Evolutionary conservation across 2,888 invertebrate species (phyloP).

Genomic region (Cremastinae sp.): DNA sequence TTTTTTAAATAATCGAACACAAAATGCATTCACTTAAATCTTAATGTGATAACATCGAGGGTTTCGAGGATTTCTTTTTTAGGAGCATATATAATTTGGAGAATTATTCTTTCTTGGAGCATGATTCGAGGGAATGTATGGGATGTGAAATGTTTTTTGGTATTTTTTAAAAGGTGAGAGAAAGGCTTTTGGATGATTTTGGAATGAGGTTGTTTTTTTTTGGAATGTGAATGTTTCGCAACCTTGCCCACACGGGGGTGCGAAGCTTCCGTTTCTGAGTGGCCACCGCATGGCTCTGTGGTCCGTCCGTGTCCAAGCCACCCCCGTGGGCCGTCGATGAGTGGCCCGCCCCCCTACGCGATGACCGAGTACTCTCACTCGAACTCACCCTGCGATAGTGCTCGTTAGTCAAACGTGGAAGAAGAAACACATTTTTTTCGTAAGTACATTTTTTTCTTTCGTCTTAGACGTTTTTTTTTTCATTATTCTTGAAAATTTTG

Average conservation of each 20-base stretch:
- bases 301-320: slow-evolving; percentile 81
- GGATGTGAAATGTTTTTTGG: slow-evolving; percentile 7
- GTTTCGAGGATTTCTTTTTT: slow-evolving; percentile 34
- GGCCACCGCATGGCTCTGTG: slow-evolving; percentile 80
- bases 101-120: neutral
- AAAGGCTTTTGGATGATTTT: slow-evolving; percentile 25
- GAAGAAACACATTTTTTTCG: slow-evolving; percentile 57
- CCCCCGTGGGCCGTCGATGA: slow-evolving; percentile 80
- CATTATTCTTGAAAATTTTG: slow-evolving; percentile 23
- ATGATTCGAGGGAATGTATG: slow-evolving; percentile 9
- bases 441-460: slow-evolving; percentile 38
- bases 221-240: slow-evolving; percentile 86
- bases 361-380: slow-evolving; percentile 80
- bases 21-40: slow-evolving; percentile 59
- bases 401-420: slow-evolving; percentile 77
- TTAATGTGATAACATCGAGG: slow-evolving; percentile 50
- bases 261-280: slow-evolving; percentile 89
- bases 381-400: slow-evolving; percentile 81
- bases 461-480: slow-evolving; percentile 6
- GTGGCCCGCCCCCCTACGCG: slow-evolving; percentile 81
- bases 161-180: neutral
- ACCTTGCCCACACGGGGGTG: slow-evolving; percentile 91
- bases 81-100: no score
- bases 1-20: slow-evolving; percentile 37
- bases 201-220: slow-evolving; percentile 75